phyloP scores from a whole-genome alignment of 2,797 vertebrate species.

The Pampus argenteus region DNA sequence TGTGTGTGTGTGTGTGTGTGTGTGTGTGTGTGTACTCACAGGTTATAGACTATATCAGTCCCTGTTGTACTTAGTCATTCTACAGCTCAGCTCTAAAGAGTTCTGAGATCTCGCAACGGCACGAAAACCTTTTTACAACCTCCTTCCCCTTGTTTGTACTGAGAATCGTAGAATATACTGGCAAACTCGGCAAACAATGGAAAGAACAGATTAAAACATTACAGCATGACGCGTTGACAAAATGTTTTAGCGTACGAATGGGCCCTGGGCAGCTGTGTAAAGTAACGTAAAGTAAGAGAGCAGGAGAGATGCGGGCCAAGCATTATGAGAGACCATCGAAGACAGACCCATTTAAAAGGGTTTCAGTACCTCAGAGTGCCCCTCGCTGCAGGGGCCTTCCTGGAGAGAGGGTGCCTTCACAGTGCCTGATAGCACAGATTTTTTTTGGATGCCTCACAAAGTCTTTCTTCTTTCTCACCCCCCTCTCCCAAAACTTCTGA shows the following conservation, averaged over 20 bases:
- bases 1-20: slow-evolving; percentile 41
- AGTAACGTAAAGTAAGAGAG: slow-evolving; percentile 49
- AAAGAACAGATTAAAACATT: slow-evolving; percentile 59
- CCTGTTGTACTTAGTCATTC: slow-evolving; percentile 59
- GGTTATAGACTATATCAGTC: slow-evolving; percentile 65
- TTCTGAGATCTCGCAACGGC: slow-evolving; percentile 53
- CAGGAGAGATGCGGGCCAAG: slow-evolving; percentile 31
- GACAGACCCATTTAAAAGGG: slow-evolving; percentile 44
- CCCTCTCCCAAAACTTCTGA: slow-evolving; percentile 70
- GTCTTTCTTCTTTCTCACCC: slow-evolving; percentile 41
- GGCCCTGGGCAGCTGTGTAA: slow-evolving; percentile 39
- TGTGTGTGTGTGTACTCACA: slow-evolving; percentile 39
- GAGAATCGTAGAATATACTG: slow-evolving; percentile 46
- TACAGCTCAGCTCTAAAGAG: slow-evolving; percentile 53
- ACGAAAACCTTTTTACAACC: slow-evolving; percentile 54
- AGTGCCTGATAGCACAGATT: slow-evolving; percentile 74
- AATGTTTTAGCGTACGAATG: slow-evolving; percentile 42
- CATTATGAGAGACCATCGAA: slow-evolving; percentile 37
- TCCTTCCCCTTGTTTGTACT: slow-evolving; percentile 44
- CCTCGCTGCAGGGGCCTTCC: slow-evolving; percentile 76
- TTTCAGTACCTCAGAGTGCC: slow-evolving; percentile 42
- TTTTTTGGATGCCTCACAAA: slow-evolving; percentile 81
- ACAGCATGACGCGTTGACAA: slow-evolving; percentile 44
- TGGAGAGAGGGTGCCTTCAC: slow-evolving; percentile 62
- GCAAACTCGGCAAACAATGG: slow-evolving; percentile 60